Conservation (phyloP, 2,113 vertebrate genomes). For the Gymnogyps californianus region DNA sequence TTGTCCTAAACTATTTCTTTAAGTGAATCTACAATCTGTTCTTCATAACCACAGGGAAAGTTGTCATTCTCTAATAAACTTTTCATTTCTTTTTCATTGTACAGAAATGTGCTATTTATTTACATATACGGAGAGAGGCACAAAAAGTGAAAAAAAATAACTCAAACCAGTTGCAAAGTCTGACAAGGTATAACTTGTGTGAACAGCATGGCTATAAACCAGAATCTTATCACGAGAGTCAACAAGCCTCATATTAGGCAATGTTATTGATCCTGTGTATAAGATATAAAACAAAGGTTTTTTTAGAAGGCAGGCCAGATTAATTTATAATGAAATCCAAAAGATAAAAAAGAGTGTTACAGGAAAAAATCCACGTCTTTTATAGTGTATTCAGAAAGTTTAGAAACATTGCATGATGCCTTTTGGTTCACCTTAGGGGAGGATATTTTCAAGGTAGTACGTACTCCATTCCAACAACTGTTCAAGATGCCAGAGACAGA, state of each 20-base stretch:
- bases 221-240: not conserved
- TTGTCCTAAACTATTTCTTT: not conserved
- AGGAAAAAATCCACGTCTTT: accelerated
- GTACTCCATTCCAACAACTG: not conserved
- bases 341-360: not conserved
- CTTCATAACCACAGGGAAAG: not conserved
- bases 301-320: not conserved
- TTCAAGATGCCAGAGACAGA: not conserved
- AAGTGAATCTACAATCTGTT: not conserved
- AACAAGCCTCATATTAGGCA: not conserved
- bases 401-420: not conserved
- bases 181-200: not conserved
- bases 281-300: not conserved
- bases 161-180: not conserved
- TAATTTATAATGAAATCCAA: not conserved
- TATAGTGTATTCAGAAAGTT: not conserved
- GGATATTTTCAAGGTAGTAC: not conserved
- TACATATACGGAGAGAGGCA: not conserved
- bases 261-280: not conserved
- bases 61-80: not conserved
- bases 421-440: not conserved
- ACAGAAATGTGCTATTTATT: not conserved
- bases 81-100: not conserved
- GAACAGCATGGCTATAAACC: not conserved
- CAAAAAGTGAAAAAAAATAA: not conserved